Evolutionary conservation across 2,113 vertebrate genomes (phyloP), one percentile per base, ranked within the genome.

Genomic region (Puntigrus tetrazona): DNA sequence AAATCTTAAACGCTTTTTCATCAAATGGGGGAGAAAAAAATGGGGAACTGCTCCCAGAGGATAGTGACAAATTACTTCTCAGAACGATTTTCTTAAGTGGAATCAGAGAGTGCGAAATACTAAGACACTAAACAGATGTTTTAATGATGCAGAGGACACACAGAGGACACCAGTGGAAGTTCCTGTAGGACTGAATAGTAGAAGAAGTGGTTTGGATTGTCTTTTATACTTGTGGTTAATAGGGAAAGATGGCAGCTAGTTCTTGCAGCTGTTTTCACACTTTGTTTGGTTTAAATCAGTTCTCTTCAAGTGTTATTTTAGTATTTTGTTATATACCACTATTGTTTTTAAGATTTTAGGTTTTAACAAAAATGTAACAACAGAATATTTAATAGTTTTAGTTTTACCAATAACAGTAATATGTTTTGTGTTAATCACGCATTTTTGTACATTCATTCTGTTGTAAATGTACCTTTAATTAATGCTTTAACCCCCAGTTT

Each of bases 1-100:
- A 59, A 78, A 78, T 72, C 38, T 43, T 72, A 72, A 88, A 81
- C 43, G 79, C 86, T 92, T 87, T 90, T 70, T 92, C 91, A 91
- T 89, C 92, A 88, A 78, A 72, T 72, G 5, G 69, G 69, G 69
- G 69, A 72, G 9, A 72, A 72, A 72, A n/a, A 43, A 69, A 69
- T 4, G 9, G 63, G 18, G 38, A 72, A 72, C 36, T 72, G 69
- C 69, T 72, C 69, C 69, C 36, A 72, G 13, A 43, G 36, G 38
- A 43, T 43, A 13, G 29, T 69, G 45, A 72, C 36, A 38, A 82
- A 72, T 36, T 27, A 52, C 20, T 72, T 70, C 29, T 55, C 65
- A 38, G 80, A 72, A 55, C 63, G 13, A 38, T 52, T 82, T 72
- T 41, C 45, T 70, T 45, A 82, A 82, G 34, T 52, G 65, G 29